These are phyloP conservation scores for Chaunax sp. DNA, from an alignment of 2,797 vertebrate species.

Conservation along the genomic window DNA sequence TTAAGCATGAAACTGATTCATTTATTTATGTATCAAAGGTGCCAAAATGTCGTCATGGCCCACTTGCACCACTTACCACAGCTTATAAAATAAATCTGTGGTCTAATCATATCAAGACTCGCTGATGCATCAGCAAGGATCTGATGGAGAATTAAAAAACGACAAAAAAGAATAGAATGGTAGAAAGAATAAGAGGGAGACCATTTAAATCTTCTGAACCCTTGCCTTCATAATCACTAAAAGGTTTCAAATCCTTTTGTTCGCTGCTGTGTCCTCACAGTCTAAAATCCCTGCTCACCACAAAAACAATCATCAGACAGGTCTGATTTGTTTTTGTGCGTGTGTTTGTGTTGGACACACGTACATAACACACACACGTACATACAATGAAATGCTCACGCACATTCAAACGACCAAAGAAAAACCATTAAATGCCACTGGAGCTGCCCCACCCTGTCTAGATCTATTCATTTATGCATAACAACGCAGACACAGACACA, in stretches of 20 bases:
- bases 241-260: conserved; percentile 48
- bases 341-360: conserved; percentile 3
- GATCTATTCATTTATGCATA: not conserved
- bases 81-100: not conserved
- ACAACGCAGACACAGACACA: conserved; percentile 11
- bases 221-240: conserved; percentile 38
- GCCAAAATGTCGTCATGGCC: no score
- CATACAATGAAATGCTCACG: not conserved
- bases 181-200: conserved; percentile 22
- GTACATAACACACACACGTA: conserved; percentile 14
- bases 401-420: conserved; percentile 17
- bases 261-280: conserved; percentile 11
- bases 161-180: not conserved
- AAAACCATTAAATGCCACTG: conserved; percentile 11
- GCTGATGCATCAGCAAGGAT: not conserved
- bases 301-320: conserved; percentile 25
- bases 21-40: no score
- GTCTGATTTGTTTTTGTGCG: conserved; percentile 7
- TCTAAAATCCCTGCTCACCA: conserved; percentile 14
- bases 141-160: not conserved
- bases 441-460: conserved; percentile 17
- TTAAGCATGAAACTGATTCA: no score
- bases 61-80: no score
- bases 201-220: conserved; percentile 42
- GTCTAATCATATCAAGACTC: not conserved